Evolutionary conservation across 2,888 invertebrate genomes (phyloP).

Genomic region (Fissipunctia ypsillon): DNA sequence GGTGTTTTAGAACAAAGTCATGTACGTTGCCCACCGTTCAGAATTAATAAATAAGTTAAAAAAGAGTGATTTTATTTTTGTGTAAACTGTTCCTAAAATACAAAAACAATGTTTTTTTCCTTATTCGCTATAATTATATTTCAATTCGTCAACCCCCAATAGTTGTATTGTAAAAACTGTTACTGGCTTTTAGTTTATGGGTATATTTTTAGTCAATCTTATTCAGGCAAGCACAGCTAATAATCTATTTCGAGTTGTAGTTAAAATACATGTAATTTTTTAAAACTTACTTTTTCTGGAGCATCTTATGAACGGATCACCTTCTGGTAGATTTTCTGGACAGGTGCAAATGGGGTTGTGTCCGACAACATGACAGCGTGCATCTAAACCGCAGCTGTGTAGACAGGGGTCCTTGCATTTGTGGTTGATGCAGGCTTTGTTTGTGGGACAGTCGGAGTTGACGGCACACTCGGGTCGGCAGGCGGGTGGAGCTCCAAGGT

Average conservation of each 20-base stretch:
- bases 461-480: constrained; percentile 95
- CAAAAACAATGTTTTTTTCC: background rate
- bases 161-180: background rate
- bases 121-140: background rate
- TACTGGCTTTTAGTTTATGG: background rate
- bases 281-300: constrained; percentile 82
- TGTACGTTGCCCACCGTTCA: background rate
- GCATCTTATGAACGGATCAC: constrained; percentile 95
- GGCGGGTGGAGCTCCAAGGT: constrained; percentile 93
- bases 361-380: constrained; percentile 94
- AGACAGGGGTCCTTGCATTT: constrained; percentile 95
- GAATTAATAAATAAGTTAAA: background rate
- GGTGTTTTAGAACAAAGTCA: background rate
- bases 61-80: constrained; percentile 11
- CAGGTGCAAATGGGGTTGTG: constrained; percentile 96
- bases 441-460: constrained; percentile 93
- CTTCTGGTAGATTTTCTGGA: constrained; percentile 91
- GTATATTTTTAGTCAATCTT: background rate
- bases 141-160: background rate
- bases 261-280: background rate
- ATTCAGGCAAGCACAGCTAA: background rate
- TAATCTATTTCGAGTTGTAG: background rate
- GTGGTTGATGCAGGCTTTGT: constrained; percentile 93
- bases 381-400: constrained; percentile 94
- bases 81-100: background rate